These are phyloP conservation scores for Cyphomyrmex costatus DNA, from an alignment of 1,140 invertebrate genomes.

Conservation along the genomic window DNA sequence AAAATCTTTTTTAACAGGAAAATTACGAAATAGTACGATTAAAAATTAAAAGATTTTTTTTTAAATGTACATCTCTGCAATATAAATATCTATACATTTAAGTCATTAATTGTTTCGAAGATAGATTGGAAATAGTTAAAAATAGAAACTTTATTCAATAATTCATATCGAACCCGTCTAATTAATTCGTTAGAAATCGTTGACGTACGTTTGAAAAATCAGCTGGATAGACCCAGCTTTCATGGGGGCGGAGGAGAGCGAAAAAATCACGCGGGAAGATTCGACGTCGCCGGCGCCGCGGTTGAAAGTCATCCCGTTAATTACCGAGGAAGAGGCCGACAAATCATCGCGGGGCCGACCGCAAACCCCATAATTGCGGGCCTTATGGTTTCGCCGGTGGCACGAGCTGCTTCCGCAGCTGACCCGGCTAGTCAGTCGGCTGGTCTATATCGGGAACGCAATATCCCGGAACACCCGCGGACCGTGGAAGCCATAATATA, in stretches of 20 bases:
- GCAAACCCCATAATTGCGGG: slow-evolving; percentile 79
- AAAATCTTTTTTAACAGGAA: neutral
- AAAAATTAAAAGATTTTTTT: slow-evolving; percentile 26
- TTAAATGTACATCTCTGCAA: neutral
- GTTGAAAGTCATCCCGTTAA: slow-evolving; percentile 76
- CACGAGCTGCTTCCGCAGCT: slow-evolving; percentile 79
- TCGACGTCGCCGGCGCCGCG: slow-evolving; percentile 38
- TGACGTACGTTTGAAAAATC: slow-evolving; percentile 17
- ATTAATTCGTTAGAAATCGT: neutral
- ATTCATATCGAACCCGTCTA: neutral
- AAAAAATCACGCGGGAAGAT: slow-evolving; percentile 73
- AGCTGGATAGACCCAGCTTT: no score
- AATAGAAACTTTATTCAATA: slow-evolving; percentile 2
- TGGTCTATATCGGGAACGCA: slow-evolving; percentile 77
- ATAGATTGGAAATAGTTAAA: no score
- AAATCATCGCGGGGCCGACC: slow-evolving; percentile 80
- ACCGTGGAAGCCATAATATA: slow-evolving; percentile 82
- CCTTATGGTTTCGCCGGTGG: slow-evolving; percentile 78
- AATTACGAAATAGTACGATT: neutral
- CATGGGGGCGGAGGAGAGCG: neutral
- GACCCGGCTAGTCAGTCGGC: slow-evolving; percentile 71
- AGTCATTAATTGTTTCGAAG: no score
- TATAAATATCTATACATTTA: neutral
- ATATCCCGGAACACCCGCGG: slow-evolving; percentile 84
- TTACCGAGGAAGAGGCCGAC: slow-evolving; percentile 69